These are phyloP conservation scores for Perca schrenkii DNA, from an alignment of 2,113 vertebrate genomes.

Conservation along the genomic window DNA sequence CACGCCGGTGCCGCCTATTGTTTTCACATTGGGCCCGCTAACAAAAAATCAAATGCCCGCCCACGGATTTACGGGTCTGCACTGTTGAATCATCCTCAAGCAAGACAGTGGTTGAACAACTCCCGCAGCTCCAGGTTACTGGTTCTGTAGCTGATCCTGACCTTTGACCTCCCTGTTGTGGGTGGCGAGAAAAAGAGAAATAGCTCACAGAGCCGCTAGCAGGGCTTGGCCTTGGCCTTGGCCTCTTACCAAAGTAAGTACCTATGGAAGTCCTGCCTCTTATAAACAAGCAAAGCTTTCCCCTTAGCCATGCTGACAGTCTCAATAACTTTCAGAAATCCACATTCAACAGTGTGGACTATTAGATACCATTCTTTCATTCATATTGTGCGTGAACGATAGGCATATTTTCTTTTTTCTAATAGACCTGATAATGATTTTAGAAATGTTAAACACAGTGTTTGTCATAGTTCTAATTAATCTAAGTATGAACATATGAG, in stretches of 20 bases:
- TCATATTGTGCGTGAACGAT: neutral
- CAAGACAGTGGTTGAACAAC: neutral
- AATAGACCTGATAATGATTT: neutral
- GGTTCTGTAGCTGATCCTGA: constrained; percentile 9
- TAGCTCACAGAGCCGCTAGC: too few species aligned
- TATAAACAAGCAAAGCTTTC: too few species aligned
- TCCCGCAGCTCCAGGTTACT: neutral
- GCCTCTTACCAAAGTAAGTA: too few species aligned
- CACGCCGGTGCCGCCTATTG: too few species aligned
- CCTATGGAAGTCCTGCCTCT: too few species aligned
- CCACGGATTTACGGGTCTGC: too few species aligned
- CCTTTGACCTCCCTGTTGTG: constrained; percentile 29
- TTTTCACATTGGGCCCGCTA: too few species aligned
- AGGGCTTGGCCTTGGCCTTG: too few species aligned
- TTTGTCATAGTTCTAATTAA: neutral
- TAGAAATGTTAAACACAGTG: neutral
- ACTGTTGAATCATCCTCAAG: neutral
- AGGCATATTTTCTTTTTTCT: too few species aligned
- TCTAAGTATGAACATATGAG: neutral
- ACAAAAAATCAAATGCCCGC: too few species aligned
- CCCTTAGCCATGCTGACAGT: too few species aligned
- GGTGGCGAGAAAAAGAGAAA: neutral
- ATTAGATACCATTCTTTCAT: neutral
- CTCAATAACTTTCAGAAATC: too few species aligned
- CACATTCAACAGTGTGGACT: neutral